Evolutionary conservation across 2,113 vertebrate genomes (phyloP), one percentile per base, ranked within the genome.

Genomic region (Mormyrus lacerda): DNA sequence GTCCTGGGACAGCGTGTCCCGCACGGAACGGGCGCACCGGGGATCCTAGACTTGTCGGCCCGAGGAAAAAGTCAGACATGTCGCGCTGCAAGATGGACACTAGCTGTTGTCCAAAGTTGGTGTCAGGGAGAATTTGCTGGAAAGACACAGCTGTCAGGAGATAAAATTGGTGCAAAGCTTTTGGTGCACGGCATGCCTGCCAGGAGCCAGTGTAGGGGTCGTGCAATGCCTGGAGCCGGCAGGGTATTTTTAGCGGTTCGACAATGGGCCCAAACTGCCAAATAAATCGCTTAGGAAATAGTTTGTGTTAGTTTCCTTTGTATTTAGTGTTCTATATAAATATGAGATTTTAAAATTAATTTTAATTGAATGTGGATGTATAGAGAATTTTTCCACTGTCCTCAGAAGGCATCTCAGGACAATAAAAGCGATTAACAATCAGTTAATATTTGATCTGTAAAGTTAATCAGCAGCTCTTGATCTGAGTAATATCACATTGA

Each of bases 81-180:
- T 92, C 89, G 90, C 90, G 89, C 93, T 94, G 65, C 92, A 92
- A 92, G 93, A 93, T 90, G 94, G 93, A 93, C 93, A 90, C 91
- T 91, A 88, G 89, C 92, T 91, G 93, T 93, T 95, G 94, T 95
- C 94, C 94, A 94, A 95, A 96, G 94, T 96, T 95, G 95, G 95
- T 93, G 94, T 94, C 94, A 92, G 91, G 89, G 91, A 94, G 95
- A 96, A 95, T 94, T 92, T 94, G 92, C 93, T 95, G 91, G 95
- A 95, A 96, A 94, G 94, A 93, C 93, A 91, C 95, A 96, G 95
- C 95, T 95, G 96, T 94, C 94, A 90, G 92, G 94, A 93, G 95
- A 95, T 95, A 95, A 95, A 96, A 95, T 94, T 94, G 93, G 94
- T 93, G 92, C 94, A 93, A 89, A 90, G 94, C 91, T 91, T 92